Base-by-base conservation (phyloP, 35 echinoderm and acorn worm species). In the Patiria miniata region DNA sequence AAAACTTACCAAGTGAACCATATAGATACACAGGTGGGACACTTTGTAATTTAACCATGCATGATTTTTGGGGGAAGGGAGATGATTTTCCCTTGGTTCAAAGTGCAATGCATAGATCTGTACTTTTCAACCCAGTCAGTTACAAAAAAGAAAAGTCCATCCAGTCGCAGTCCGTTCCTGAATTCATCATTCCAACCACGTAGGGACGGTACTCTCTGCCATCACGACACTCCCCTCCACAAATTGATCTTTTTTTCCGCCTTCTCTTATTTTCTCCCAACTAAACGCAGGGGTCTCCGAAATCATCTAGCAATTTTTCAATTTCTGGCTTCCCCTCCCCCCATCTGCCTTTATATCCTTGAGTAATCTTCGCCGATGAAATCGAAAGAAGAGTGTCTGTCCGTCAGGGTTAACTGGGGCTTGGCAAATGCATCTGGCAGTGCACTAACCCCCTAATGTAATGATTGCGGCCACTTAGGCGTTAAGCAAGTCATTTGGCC, bases 391-490 rank as follows among this genome's bases (percentile, higher is more conserved):
- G 65, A 73, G 14, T 73, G 34, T 73, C 65, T 73, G 65, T 73
- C 65, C 34, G 65, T 73, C 65, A 73, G 26, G 65, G 21, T 34
- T 73, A 73, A 73, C 65, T 73, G 65, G 65, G 65, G 65, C 65
- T 73, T 73, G 65, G 65, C 65, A 73, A 73, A 73, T 73, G 26
- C 65, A 73, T 32, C 65, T 73, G 26, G 65, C 65, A 73, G 65
- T 73, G 65, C 65, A 73, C 65, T 73, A 73, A 73, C 65, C 65
- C 65, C 65, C 65, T 73, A 73, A 73, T 73, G 65, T 73, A 73
- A 73, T 73, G 65, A 73, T 73, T 73, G 26, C 21, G 65, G 65
- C 19, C 65, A 73, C 2, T 34, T 73, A 73, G 65, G 65, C 65
- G 65, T 73, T 32, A 73, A 73, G 65, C 65, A 73, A 73, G 65